Evolutionary conservation across 2,113 vertebrate species (phyloP).

Genomic region (Elaphurus davidianus): DNA sequence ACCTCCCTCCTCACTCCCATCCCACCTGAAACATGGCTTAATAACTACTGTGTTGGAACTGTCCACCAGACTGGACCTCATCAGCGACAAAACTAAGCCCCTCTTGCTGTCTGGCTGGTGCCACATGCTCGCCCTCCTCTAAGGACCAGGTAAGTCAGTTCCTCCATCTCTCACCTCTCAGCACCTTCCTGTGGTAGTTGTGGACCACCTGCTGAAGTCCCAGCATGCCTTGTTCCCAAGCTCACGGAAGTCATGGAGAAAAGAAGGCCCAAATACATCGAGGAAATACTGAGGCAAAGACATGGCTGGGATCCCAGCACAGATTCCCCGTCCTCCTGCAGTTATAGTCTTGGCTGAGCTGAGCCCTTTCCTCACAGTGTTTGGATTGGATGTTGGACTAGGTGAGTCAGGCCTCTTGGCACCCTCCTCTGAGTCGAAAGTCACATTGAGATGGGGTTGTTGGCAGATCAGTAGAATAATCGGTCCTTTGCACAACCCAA

Average conservation of each 20-base stretch:
- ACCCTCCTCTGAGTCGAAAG: neutral
- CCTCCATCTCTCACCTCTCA: neutral
- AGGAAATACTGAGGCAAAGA: neutral
- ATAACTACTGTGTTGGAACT: neutral
- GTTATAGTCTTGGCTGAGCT: neutral
- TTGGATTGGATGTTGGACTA: constrained; percentile 40
- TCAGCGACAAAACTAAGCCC: neutral
- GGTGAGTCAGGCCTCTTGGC: constrained; percentile 46
- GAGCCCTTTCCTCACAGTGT: neutral
- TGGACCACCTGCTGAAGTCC: neutral
- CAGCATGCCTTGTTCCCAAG: neutral
- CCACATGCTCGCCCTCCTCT: neutral
- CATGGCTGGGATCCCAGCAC: neutral
- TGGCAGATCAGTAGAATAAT: neutral
- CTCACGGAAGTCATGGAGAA: neutral
- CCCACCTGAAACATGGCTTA: neutral
- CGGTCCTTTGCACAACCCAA: neutral
- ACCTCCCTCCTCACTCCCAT: neutral
- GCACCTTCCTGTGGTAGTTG: neutral
- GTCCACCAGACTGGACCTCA: neutral
- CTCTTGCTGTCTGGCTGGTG: neutral
- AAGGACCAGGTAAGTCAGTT: neutral
- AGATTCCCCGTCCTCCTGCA: neutral
- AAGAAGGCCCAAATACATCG: neutral
- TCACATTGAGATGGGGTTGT: neutral